Base-by-base conservation (phyloP, 2,888 invertebrate species). In the Machimus rusticus region DNA sequence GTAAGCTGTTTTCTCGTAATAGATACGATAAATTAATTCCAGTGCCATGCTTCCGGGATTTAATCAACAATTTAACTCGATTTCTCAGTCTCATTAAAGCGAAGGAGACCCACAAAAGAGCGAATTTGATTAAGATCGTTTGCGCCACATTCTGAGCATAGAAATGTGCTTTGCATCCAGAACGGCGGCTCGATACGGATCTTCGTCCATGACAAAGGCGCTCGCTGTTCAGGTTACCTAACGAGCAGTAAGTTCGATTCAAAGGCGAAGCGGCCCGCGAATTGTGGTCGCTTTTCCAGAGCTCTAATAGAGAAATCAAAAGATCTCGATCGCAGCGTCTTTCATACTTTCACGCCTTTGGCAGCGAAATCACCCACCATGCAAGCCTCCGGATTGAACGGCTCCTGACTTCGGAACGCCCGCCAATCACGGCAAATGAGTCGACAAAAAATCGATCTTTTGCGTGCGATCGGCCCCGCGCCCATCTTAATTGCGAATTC, bases 261-360 rank as follows among this genome's bases (percentile, higher is more conserved):
- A 34, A 34, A 34, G 34, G 34, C 34, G 9, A 57, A 28, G 9
- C 66, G 66, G 23, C 28, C 8, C 66, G 66, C 66, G 12, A 28
- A 55, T 9, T 55, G 43, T 16, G 43, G 12, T 16, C 55, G 55
- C 8, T n/a, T 19, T 55, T 66, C 66, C 23, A 23, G 66, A 8
- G 66, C 28, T 66, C 28, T 66, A 66, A 66, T 23, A 23, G 66
- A 66, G 66, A 66, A 19, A 66, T 66, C 66, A 28, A 8, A 28
- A 66, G 19, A 66, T 76, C 76, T 34, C 37, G 39, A 43, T 78
- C 43, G 23, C 78, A 23, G n/a, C 23, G 55, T 66, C 43, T 43
- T 78, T 78, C 78, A 78, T 78, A 78, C 19, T 78, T 78, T 78
- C 78, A 78, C 78, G 78, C 78, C 78, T 43, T 78, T 78, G 78